Base-by-base conservation (phyloP, 2,797 vertebrate species). In the Rhabdomys pumilio region DNA sequence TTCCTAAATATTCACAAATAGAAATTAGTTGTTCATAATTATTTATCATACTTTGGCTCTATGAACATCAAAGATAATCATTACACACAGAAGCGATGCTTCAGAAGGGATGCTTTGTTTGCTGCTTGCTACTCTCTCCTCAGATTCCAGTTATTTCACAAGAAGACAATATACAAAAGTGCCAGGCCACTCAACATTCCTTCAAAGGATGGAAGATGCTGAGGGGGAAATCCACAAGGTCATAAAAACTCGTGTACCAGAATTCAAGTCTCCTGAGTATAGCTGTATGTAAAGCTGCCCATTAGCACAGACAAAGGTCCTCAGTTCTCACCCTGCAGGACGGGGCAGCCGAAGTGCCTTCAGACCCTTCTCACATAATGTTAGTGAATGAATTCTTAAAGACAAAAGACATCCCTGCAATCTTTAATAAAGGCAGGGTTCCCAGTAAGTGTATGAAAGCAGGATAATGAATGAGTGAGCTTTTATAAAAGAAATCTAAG, bases 371-470 rank as follows among this genome's bases (percentile, higher is more conserved):
- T 86, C 75, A 26, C 53, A 69, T 6, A 61, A n/a, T 29, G 38
- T 61, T 83, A 87, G 53, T 91, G 95, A 97, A 76, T 97, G 72
- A 72, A 63, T 95, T 81, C 89, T 89, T 90, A 81, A 93, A 96
- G 90, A 90, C 57, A 97, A 96, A 94, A 96, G 81, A 65, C 76
- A 63, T 65, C 73, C 57, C 67, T 85, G 86, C 22, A 93, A 81
- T 76, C 41, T 67, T 86, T 80, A 82, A 83, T 69, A 88, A 93
- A 96, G 95, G 41, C 87, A 94, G 89, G 19, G 34, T 47, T 94
- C 69, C 73, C 81, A 61, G 76, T 61, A 90, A 93, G 88, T 61
- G 63, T 80, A 53, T 73, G 80, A 41, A 87, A 95, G 93, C 44
- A 85, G 89, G 34, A 73, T 11, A 50, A 90, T n/a, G 9, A 93